Evolutionary conservation across 2,888 invertebrate genomes (phyloP), one percentile per base, ranked within the genome.

Genomic region (Heliothis peltigera): DNA sequence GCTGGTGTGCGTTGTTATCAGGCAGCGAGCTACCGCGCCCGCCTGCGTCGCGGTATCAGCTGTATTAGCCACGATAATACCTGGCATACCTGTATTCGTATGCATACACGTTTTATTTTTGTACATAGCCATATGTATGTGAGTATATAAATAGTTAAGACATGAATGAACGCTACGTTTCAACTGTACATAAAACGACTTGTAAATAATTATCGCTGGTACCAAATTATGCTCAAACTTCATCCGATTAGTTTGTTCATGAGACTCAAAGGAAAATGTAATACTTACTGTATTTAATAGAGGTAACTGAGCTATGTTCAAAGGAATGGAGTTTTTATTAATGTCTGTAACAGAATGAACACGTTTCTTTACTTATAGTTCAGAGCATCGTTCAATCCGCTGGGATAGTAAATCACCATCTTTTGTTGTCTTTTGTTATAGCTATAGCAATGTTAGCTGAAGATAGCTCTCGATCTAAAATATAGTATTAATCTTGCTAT

Each of bases 1-100:
- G 66, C 61, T 56, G 73, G 79, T 79, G 82, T 80, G 80, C 67
- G 82, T 86, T 84, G 82, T 86, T 84, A 82, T 86, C 86, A 79
- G 70, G 55, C 69, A 59, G 44, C 52, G 51, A 68, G 79, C 81
- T 82, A 84, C 84, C 63, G 89, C 89, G 90, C 83, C 88, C 88
- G 89, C 90, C 88, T 91, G 90, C 90, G 88, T 83, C 81, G 83
- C 75, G 79, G 84, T 89, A 89, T 91, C 92, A 89, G 88, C 88
- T 86, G 86, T 86, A 89, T 87, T 87, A 86, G 81, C 83, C 74
- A 75, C 86, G 90, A 90, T 92, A 92, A 87, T 83, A 79, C 80
- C 80, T 75, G 76, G 83, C 87, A 89, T 91, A 91, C 91, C 89
- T 91, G 89, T 83, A 79, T 79, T 83, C 76, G 77, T 83, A 78